Evolutionary conservation across 2,888 invertebrate genomes (phyloP), one percentile per base, ranked within the genome.

Genomic region (Papilio gigon): DNA sequence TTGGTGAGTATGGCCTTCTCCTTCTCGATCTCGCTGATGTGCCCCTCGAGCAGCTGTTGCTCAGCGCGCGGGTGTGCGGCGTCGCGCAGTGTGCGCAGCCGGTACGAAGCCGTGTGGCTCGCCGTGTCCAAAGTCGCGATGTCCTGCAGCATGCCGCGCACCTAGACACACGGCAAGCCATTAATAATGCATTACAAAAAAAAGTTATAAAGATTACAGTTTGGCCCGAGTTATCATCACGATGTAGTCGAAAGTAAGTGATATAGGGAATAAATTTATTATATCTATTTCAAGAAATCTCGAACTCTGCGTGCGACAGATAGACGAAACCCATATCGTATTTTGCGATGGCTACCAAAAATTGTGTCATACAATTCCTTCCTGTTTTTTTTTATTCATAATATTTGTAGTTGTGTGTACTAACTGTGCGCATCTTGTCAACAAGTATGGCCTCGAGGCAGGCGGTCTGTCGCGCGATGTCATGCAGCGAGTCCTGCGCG

Each of bases 361-460:
- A n/a, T n/a, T n/a, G n/a, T n/a, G n/a, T n/a, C n/a, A n/a, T n/a
- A n/a, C n/a, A n/a, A n/a, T n/a, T n/a, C n/a, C n/a, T n/a, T n/a
- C n/a, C n/a, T n/a, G n/a, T n/a, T n/a, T n/a, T n/a, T n/a, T n/a
- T n/a, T n/a, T n/a, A n/a, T n/a, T n/a, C n/a, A 44, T 44, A 17
- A 17, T 33, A 17, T 33, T 17, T 33, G 5, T 17, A 27, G 37
- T n/a, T 33, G 27, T 14, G 33, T 47, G 40, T 67, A 80, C 81
- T 74, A 61, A 92, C 92, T 67, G 88, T 89, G 74, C 85, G 84
- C 80, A 98, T 93, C 87, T 98, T 97, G 83, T 98, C 97, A 68
- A 95, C 93, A 63, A 98, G 96, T 71, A 98, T 96, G 73, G 96
- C 96, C 87, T 98, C 98, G 72, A 98, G 95, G 86, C 97, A 97